These are phyloP conservation scores for Leguminivora glycinivorella DNA, from an alignment of 1,140 invertebrate genomes.

Conservation along the genomic window DNA sequence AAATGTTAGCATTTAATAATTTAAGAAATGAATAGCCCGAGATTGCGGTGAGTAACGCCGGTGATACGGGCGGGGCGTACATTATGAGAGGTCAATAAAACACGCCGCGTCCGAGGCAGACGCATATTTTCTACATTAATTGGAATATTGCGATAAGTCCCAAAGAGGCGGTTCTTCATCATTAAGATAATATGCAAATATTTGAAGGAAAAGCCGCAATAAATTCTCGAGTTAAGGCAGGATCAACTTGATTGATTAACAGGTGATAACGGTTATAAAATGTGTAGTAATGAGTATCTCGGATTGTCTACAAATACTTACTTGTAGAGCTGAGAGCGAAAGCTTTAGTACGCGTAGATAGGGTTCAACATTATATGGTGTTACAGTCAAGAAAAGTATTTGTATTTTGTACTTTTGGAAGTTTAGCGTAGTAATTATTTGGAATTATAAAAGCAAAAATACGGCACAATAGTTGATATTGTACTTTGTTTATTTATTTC, in stretches of 20 bases:
- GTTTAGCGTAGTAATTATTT: no score
- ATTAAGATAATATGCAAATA: conserved; percentile 62
- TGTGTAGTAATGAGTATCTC: conserved; percentile 21
- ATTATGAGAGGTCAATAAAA: conserved; percentile 60
- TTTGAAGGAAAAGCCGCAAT: conserved; percentile 42
- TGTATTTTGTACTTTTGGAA: no score
- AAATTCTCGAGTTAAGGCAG: conserved; percentile 43
- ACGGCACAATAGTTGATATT: no score
- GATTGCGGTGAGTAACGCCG: conserved; percentile 48
- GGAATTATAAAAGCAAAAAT: no score
- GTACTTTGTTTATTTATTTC: no score
- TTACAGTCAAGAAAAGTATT: no score
- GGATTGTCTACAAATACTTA: not conserved
- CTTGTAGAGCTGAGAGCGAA: not conserved
- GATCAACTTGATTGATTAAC: conserved; percentile 48
- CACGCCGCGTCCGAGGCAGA: conserved; percentile 39
- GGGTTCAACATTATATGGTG: no score
- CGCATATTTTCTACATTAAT: conserved; percentile 59
- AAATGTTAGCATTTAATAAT: conserved; percentile 32
- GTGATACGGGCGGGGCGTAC: conserved; percentile 43
- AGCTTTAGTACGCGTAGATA: no score
- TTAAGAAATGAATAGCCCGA: conserved; percentile 42
- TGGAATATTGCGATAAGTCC: conserved; percentile 57
- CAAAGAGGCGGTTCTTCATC: conserved; percentile 49
- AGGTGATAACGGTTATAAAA: conserved; percentile 38